Percentiles rank a stretch among this genome's conserved stretches.
phyloP scores from a whole-genome alignment of 2,113 vertebrate genomes.

The Entelurus aequoreus region DNA sequence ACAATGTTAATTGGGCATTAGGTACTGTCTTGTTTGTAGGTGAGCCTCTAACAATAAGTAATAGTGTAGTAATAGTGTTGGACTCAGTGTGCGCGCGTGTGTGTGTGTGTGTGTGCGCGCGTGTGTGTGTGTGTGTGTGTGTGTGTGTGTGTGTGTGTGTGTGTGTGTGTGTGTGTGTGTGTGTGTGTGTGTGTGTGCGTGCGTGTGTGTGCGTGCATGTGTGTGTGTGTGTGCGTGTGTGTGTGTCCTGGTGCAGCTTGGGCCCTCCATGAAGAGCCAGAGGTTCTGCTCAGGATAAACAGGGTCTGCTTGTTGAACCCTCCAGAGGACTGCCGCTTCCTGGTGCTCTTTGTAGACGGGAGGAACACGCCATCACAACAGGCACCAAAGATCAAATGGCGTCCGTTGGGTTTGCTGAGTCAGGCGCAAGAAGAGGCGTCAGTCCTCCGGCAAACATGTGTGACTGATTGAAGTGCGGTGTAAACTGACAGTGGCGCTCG shows the following conservation, averaged over 20 bases:
- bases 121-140: conserved; percentile 21
- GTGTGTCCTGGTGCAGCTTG: conserved; percentile 57
- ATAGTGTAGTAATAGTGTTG: too few relatives aligned
- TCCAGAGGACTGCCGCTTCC: conserved; percentile 59
- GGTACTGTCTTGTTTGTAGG: too few relatives aligned
- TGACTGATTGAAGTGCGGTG: conserved; percentile 16
- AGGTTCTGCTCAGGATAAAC: conserved; percentile 64
- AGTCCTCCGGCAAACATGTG: conserved; percentile 37
- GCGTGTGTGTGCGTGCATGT: conserved; percentile 5
- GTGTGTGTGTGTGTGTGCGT: too few relatives aligned
- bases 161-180: conserved; percentile 9
- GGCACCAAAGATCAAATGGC: conserved; percentile 52
- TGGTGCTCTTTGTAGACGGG: conserved; percentile 62
- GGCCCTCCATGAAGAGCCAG: conserved; percentile 50
- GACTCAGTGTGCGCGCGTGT: too few relatives aligned
- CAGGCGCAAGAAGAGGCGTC: conserved; percentile 58
- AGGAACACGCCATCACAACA: conserved; percentile 61
- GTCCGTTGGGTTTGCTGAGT: conserved; percentile 53
- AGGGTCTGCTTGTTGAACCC: conserved; percentile 55
- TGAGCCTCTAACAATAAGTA: too few relatives aligned
- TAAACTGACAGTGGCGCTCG: background rate
- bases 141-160: too few relatives aligned
- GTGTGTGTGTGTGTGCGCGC: background rate
- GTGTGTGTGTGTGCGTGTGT: conserved; percentile 11
- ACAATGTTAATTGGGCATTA: too few relatives aligned